A percentile compares a stretch with the other conserved stretches of the same genome.
phyloP scores from a whole-genome alignment of 2,113 vertebrate species.

The Chlorodrepanis virens region DNA sequence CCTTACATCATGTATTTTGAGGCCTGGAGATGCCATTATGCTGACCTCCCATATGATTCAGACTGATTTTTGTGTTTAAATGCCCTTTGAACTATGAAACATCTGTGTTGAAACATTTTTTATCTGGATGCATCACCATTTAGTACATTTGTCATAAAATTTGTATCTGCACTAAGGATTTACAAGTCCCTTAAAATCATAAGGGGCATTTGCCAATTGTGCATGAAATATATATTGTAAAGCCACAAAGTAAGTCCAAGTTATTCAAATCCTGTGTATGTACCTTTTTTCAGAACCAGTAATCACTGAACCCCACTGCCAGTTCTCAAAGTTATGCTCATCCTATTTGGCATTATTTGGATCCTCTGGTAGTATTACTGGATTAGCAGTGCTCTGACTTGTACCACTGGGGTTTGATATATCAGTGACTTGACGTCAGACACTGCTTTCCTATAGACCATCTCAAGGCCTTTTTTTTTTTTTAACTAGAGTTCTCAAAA shows the following conservation, averaged over 20 bases:
- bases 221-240: neutral
- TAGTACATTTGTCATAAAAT: neutral
- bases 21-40: neutral
- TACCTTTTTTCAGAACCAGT: neutral
- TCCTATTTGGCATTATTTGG: neutral
- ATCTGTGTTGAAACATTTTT: neutral
- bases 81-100: neutral
- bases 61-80: neutral
- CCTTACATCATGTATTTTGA: neutral
- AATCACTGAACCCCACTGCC: neutral
- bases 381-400: neutral
- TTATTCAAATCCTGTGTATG: neutral
- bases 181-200: neutral
- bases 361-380: neutral
- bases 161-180: neutral
- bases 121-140: neutral
- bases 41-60: neutral
- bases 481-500: neutral
- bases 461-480: neutral
- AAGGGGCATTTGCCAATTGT: neutral
- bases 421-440: neutral
- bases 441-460: neutral
- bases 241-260: neutral
- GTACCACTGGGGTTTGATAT: neutral
- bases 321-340: neutral